Conservation (phyloP, 2,797 vertebrate genomes). For the Neosilurus hyrtlii region DNA sequence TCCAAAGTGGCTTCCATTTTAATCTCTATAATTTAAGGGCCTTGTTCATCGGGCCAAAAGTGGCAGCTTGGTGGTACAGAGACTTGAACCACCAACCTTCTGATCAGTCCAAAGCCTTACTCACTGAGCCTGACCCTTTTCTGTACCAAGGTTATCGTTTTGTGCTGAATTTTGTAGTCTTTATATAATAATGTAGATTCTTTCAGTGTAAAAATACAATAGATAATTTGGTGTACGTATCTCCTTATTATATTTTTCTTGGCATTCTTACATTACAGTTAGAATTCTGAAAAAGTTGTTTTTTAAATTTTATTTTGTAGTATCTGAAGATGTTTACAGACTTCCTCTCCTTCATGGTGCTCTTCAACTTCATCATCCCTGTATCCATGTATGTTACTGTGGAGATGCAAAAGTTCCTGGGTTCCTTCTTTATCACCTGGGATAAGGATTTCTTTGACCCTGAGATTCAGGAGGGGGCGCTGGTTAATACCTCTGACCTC, state of each 20-base stretch:
- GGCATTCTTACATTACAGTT: not conserved
- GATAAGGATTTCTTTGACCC: conserved; percentile 94
- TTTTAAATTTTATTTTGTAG: conserved; percentile 63
- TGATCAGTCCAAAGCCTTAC: too few species aligned
- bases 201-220: too few species aligned
- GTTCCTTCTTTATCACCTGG: conserved; percentile 97
- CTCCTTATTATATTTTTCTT: not conserved
- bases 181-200: not conserved
- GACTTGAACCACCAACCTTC: too few species aligned
- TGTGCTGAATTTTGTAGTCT: too few species aligned
- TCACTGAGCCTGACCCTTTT: too few species aligned
- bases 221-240: too few species aligned
- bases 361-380: conserved; percentile 99
- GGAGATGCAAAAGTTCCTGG: conserved; percentile 99
- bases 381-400: conserved; percentile 99
- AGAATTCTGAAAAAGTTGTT: not conserved
- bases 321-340: conserved; percentile 96
- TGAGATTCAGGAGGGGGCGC: conserved; percentile 88
- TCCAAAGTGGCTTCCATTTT: too few species aligned
- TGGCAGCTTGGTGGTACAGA: too few species aligned
- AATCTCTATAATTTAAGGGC: too few species aligned
- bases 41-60: too few species aligned
- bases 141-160: too few species aligned
- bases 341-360: conserved; percentile 98
- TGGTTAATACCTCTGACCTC: conserved; percentile 98